Conservation (phyloP, 1,140 invertebrate species). For the Trachelipus rathkii region DNA sequence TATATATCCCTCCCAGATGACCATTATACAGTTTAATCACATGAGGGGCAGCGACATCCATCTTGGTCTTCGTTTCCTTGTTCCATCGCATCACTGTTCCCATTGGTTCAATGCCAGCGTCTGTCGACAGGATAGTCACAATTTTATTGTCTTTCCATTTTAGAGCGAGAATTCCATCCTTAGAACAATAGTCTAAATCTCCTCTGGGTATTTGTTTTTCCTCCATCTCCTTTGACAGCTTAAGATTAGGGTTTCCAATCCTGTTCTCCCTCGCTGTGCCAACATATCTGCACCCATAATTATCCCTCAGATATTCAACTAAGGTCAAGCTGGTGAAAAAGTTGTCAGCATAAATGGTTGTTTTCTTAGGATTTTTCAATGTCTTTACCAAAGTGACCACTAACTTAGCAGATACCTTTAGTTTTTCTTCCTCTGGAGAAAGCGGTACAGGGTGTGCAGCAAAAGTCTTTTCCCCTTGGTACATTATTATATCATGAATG, state of each 20-base stretch:
- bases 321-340: neutral
- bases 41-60: slow-evolving; percentile 30
- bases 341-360: too few species aligned
- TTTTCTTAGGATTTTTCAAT: too few species aligned
- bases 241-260: slow-evolving; percentile 1
- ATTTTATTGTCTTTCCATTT: slow-evolving; percentile 50
- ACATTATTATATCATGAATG: too few species aligned
- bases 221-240: slow-evolving; percentile 1
- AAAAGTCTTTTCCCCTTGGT: too few species aligned
- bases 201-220: neutral
- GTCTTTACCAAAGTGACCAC: too few species aligned
- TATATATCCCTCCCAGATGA: slow-evolving; percentile 26
- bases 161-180: slow-evolving; percentile 18
- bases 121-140: slow-evolving; percentile 48
- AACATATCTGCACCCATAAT: slow-evolving; percentile 13
- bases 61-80: slow-evolving; percentile 19
- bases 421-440: too few species aligned
- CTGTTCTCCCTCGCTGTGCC: slow-evolving; percentile 19
- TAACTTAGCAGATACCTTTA: too few species aligned
- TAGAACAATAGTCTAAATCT: slow-evolving; percentile 23
- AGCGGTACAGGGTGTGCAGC: too few species aligned
- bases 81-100: slow-evolving; percentile 28
- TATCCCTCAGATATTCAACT: neutral
- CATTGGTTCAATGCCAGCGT: too few species aligned
- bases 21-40: slow-evolving; percentile 32